Evolutionary conservation across 1,140 invertebrate species (phyloP).

Genomic region (Drosophila parvula): DNA sequence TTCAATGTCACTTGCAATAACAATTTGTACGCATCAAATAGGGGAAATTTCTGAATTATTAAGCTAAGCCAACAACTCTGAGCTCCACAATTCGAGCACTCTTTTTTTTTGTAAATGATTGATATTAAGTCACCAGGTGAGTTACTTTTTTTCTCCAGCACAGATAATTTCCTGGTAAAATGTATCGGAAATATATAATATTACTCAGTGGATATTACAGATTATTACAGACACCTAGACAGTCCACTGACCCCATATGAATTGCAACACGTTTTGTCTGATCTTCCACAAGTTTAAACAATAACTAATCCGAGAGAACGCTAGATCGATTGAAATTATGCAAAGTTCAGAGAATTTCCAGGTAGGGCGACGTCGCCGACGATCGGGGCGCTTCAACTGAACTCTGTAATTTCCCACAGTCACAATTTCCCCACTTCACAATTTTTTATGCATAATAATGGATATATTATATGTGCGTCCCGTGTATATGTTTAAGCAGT

Average conservation of each 20-base stretch:
- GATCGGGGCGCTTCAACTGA: slow-evolving; percentile 23
- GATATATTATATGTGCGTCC: slow-evolving; percentile 1
- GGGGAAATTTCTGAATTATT: not conserved
- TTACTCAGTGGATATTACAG: not conserved
- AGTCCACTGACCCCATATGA: slow-evolving; percentile 43
- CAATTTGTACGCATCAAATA: too few species aligned
- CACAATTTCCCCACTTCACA: too few species aligned
- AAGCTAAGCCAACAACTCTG: not conserved
- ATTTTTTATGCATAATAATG: slow-evolving; percentile 32
- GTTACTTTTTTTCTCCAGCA: not conserved
- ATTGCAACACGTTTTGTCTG: slow-evolving; percentile 29
- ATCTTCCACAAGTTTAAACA: slow-evolving; percentile 19
- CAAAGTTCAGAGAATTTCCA: slow-evolving; percentile 31
- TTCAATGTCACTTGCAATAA: too few species aligned
- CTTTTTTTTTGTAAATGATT: slow-evolving; percentile 5
- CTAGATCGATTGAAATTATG: slow-evolving; percentile 18
- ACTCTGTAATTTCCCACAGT: slow-evolving; percentile 59
- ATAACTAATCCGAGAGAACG: slow-evolving; percentile 26
- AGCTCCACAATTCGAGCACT: not conserved
- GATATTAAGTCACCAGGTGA: not conserved
- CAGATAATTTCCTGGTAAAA: slow-evolving; percentile 14
- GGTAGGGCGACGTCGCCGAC: slow-evolving; percentile 57
- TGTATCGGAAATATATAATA: not conserved
- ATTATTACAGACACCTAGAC: slow-evolving; percentile 11
- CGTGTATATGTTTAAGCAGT: slow-evolving; percentile 16